These are phyloP conservation scores for Orthonevra nobilis DNA, from an alignment of 2,888 invertebrate genomes.

Conservation along the genomic window DNA sequence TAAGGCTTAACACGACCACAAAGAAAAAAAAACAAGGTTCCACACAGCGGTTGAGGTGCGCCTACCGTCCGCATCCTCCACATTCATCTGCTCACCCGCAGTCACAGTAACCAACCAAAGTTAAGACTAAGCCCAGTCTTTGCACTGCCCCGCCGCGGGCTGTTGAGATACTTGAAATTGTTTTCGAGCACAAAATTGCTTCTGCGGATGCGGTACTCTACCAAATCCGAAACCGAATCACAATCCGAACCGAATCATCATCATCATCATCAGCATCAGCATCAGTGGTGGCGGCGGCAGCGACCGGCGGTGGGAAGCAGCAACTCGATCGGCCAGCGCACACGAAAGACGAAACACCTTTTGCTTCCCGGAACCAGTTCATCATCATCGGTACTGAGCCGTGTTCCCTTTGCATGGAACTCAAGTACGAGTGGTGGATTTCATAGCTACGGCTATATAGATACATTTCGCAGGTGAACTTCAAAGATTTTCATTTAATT, in stretches of 20 bases:
- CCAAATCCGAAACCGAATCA: conserved; percentile 32
- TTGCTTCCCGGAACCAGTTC: conserved; percentile 58
- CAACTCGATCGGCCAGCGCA: conserved; percentile 41
- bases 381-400: conserved; percentile 69
- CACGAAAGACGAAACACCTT: conserved; percentile 43
- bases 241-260: conserved; percentile 44
- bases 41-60: conserved; percentile 31
- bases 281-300: conserved; percentile 2
- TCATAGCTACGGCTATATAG: conserved; percentile 28
- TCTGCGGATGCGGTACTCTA: conserved; percentile 67
- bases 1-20: neutral
- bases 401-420: conserved; percentile 2
- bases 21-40: neutral
- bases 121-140: conserved; percentile 1
- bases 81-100: conserved; percentile 9
- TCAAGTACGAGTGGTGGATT: too few species aligned
- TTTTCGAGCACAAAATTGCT: conserved; percentile 70
- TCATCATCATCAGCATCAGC: conserved; percentile 33
- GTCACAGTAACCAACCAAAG: neutral
- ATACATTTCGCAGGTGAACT: conserved; percentile 65
- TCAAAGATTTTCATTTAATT: conserved; percentile 70
- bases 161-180: conserved; percentile 67
- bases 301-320: neutral
- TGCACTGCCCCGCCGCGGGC: conserved; percentile 47
- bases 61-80: conserved; percentile 52